A percentile compares a stretch with the other conserved stretches of the same genome.
Evolutionary conservation across 2,888 invertebrate species (phyloP).

Genomic region (Drosophila rellima): DNA sequence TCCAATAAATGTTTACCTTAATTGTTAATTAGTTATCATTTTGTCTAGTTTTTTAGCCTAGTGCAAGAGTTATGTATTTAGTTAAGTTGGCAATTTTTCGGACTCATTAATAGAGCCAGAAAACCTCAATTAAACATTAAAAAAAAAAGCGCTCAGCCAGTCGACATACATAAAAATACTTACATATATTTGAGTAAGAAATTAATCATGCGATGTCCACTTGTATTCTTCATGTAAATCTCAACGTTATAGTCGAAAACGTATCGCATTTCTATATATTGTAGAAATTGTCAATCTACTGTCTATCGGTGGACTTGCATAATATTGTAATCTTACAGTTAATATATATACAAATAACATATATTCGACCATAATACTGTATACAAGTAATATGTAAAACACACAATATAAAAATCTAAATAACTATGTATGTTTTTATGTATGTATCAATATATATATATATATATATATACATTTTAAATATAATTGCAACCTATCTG

Average conservation of each 20-base stretch:
- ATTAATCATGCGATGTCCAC: conserved; percentile 30
- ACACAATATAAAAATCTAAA: conserved; percentile 47
- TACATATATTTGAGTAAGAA: conserved; percentile 36
- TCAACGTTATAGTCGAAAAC: conserved; percentile 59
- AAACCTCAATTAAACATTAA: conserved; percentile 64
- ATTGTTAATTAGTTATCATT: conserved; percentile 81
- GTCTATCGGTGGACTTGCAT: conserved; percentile 42
- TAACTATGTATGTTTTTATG: conserved; percentile 47
- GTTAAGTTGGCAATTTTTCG: conserved; percentile 72
- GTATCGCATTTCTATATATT: conserved; percentile 38
- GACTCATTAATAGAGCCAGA: conserved; percentile 36
- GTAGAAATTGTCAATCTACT: conserved; percentile 38
- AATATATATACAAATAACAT: conserved; percentile 24
- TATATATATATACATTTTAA: conserved; percentile 62
- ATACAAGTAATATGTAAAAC: conserved; percentile 42
- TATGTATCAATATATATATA: conserved; percentile 51
- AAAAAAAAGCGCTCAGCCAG: conserved; percentile 46
- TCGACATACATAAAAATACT: conserved; percentile 36
- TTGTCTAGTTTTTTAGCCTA: conserved; percentile 79
- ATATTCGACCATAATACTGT: conserved; percentile 48
- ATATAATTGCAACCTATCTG: conserved; percentile 85
- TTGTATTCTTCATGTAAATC: conserved; percentile 62
- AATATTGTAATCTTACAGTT: conserved; percentile 32
- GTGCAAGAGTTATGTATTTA: conserved; percentile 81
- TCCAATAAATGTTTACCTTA: conserved; percentile 81